phyloP scores from a whole-genome alignment of 2,113 vertebrate genomes.

The Gracilinanus agilis region DNA sequence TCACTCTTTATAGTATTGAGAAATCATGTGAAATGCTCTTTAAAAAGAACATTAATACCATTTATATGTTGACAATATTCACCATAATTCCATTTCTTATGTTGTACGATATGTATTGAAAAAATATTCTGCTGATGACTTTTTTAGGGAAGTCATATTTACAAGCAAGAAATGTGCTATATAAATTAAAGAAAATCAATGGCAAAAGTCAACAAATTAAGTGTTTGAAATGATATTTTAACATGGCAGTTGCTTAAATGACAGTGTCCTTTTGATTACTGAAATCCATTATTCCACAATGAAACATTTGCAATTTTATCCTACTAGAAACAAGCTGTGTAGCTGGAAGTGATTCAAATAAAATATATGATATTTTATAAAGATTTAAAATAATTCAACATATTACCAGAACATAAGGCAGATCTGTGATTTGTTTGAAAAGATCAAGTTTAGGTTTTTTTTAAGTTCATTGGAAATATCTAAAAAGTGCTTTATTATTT shows the following conservation, averaged over 20 bases:
- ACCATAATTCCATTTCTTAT: no score
- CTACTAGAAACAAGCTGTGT: neutral
- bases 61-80: no score
- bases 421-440: constrained; percentile 42
- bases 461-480: neutral
- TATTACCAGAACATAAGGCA: neutral
- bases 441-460: constrained; percentile 41
- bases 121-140: no score
- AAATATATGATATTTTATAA: neutral
- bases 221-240: constrained; percentile 12
- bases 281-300: neutral
- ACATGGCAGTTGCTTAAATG: neutral
- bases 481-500: constrained; percentile 41
- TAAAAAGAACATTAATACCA: no score
- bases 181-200: neutral
- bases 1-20: no score
- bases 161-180: neutral
- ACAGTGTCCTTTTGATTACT: neutral
- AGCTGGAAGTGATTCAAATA: neutral
- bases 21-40: no score
- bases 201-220: neutral
- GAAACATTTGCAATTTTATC: neutral
- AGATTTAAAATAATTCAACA: neutral
- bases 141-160: neutral
- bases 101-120: no score